A percentile compares a stretch with the other conserved stretches of the same genome.
Conservation (phyloP, 2,888 invertebrate genomes). For the Griposia aprilina region DNA sequence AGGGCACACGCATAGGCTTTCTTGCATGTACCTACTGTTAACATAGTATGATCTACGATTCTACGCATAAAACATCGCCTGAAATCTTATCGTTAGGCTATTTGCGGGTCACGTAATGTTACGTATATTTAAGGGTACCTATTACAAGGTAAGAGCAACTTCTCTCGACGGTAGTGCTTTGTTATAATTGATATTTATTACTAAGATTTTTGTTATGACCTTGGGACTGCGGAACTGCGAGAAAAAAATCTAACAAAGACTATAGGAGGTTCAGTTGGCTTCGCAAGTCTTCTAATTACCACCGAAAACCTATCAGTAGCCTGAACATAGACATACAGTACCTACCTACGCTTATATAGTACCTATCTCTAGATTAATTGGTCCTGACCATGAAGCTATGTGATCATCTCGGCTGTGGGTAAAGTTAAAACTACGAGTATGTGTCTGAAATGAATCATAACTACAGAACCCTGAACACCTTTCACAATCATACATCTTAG, state of each 20-base stretch:
- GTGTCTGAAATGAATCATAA: background rate
- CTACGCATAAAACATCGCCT: background rate
- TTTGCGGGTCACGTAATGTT: constrained; percentile 8
- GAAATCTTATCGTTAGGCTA: constrained; percentile 19
- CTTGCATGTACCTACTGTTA: background rate
- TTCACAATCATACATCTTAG: background rate
- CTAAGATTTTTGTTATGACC: background rate
- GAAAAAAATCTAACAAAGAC: background rate
- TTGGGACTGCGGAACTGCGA: background rate
- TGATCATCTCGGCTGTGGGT: background rate
- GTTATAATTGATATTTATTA: background rate
- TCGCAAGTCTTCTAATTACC: background rate
- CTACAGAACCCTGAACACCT: background rate
- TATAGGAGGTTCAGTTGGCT: too few relatives aligned
- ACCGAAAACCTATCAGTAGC: background rate
- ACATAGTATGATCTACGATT: background rate
- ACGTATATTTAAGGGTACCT: background rate
- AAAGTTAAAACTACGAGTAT: background rate
- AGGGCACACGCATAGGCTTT: constrained; percentile 3
- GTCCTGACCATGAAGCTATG: background rate
- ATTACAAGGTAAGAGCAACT: background rate
- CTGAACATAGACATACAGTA: background rate
- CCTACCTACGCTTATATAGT: background rate
- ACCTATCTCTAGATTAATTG: background rate
- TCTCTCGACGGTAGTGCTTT: background rate